A percentile compares a stretch with the other conserved stretches of the same genome.
phyloP scores from a whole-genome alignment of 1,140 invertebrate genomes.

The Cyphomyrmex costatus region DNA sequence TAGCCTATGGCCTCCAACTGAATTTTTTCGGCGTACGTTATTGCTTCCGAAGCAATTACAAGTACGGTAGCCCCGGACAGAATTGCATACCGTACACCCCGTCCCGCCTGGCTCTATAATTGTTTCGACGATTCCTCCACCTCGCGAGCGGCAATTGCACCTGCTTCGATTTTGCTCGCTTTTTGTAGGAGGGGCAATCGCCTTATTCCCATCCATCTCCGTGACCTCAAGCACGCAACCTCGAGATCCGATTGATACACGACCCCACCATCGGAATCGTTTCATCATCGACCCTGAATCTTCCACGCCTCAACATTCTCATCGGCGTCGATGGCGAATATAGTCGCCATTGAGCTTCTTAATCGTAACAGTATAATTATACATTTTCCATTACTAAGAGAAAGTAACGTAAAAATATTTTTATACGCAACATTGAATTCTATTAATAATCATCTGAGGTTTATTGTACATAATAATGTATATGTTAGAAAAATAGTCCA shows the following conservation, averaged over 20 bases:
- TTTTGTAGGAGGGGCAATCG: conserved; percentile 78
- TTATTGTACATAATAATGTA: no score
- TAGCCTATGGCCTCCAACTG: conserved; percentile 51
- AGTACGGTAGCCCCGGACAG: conserved; percentile 77
- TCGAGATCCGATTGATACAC: conserved; percentile 77
- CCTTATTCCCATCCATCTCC: conserved; percentile 73
- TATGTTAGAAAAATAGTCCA: no score
- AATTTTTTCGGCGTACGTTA: conserved; percentile 72
- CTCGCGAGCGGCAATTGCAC: conserved; percentile 77
- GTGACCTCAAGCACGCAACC: conserved; percentile 79
- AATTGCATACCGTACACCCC: conserved; percentile 75
- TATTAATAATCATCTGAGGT: no score
- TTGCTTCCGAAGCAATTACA: conserved; percentile 77
- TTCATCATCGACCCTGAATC: conserved; percentile 70
- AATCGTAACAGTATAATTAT: conserved; percentile 23
- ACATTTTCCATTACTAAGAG: background rate
- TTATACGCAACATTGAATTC: background rate
- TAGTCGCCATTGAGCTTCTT: background rate
- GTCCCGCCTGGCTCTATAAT: conserved; percentile 75
- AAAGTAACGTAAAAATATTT: background rate
- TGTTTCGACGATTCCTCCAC: conserved; percentile 80
- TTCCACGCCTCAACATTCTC: conserved; percentile 30
- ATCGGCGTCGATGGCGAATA: conserved; percentile 11
- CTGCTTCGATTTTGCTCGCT: conserved; percentile 80
- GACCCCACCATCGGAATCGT: conserved; percentile 59